Evolutionary conservation across 2,113 vertebrate genomes (phyloP), one percentile per base, ranked within the genome.

Genomic region (Ciconia boyciana): DNA sequence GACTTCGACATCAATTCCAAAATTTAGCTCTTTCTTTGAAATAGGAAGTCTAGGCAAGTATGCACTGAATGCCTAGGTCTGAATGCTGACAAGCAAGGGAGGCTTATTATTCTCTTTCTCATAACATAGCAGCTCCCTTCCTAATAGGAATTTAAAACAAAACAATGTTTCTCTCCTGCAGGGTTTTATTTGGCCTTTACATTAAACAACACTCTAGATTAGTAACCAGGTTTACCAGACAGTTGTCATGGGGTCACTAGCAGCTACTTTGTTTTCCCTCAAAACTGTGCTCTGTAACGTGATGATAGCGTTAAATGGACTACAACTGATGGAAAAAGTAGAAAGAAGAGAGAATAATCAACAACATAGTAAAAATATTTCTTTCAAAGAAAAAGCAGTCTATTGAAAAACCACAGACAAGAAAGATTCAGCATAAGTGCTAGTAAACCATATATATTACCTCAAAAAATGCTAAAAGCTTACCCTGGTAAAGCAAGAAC

Each of bases 171-270:
- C 68, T 64, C 49, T 96, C 91, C 89, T 97, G 80, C 94, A 61
- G 87, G 17, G 22, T 95, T 96, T 95, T 93, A 89, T 95, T 96
- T 83, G 61, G n/a, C 55, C 71, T 95, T 43, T 94, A 94, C 58
- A 92, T 82, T 94, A 95, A 96, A 52, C 94, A 93, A 55, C 32
- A 15, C 43, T 90, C 62, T 29, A 92, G 83, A 93, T 75, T 71
- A 64, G 58, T 55, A 94, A 96, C 83, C 87, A 83, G 74, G 65
- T 82, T 91, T 89, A 92, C 58, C 94, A 94, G 93, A 72, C 80
- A 39, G 74, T 93, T 93, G 78, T 85, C 93, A 77, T 4, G 0
- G 39, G 89, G 79, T 93, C 95, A 93, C 64, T 46, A 97, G 51
- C 90, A 91, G 64, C 84, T 95, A 77, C 69, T 95, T 96, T 92